Evolutionary conservation across 2,113 vertebrate species (phyloP), one percentile per base, ranked within the genome.

Genomic region (Barbus barbus): DNA sequence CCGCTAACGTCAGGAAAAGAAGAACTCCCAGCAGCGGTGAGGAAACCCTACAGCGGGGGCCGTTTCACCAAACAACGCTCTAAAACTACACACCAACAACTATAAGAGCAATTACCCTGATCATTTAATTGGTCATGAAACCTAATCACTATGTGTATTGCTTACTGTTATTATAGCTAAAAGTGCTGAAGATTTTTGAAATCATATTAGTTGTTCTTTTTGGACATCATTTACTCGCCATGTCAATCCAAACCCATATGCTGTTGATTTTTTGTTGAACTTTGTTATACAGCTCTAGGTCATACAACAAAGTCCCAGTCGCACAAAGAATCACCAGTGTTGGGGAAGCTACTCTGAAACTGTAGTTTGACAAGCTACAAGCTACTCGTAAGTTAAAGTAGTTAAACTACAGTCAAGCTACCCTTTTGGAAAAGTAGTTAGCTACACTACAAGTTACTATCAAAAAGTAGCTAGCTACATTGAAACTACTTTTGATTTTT

Each of bases 71-170:
- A 63, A 44, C 22, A 24, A 8, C 16, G 31, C 78, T 14, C n/a
- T 80, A 80, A 67, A 80, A 80, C 5, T 7, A 67, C 24, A 80
- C 5, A 41, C 26, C 77, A 79, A 46, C 3, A 79, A 79, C 36
- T 63, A 41, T 63, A 63, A 9, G 2, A 80, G 11, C 60, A 48
- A 13, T 46, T 46, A 46, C 18, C 20, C 18, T 48, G 24, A 67
- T 48, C n/a, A 80, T 22, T 46, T 67, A 65, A 67, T n/a, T 67
- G 38, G 16, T 80, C 60, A 80, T 80, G 24, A 65, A 41, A 63
- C 22, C 7, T 28, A 63, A 26, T 38, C 58, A 26, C 38, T 46
- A 46, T 48, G 22, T 65, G 9, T 22, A 67, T 13, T 38, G 56
- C 53, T 31, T 26, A 48, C 73, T 28, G 8, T 51, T 51, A 20